These are phyloP conservation scores for Sinhomidia bicolor DNA, from an alignment of 2,888 invertebrate species.

Conservation along the genomic window DNA sequence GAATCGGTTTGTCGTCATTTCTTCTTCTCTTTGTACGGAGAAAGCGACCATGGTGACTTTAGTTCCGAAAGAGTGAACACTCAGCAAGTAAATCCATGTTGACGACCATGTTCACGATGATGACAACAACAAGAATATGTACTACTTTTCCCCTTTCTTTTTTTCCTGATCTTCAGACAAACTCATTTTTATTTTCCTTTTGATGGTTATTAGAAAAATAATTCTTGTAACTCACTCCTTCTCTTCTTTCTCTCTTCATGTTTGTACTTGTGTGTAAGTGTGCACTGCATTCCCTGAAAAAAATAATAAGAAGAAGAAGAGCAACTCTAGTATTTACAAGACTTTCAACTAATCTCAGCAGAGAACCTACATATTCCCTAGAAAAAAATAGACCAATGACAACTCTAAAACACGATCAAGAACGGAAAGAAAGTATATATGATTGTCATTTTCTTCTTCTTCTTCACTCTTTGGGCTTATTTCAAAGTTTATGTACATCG, in stretches of 20 bases:
- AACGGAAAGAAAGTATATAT: not conserved
- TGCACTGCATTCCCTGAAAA: no score
- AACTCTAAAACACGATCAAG: no score
- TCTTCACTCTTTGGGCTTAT: not conserved
- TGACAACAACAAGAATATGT: not conserved
- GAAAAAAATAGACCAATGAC: not conserved
- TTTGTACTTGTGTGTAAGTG: no score
- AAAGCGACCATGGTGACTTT: not conserved
- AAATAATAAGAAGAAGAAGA: not conserved
- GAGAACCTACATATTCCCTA: no score
- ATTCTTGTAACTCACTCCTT: constrained; percentile 39
- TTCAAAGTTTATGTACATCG: constrained; percentile 24
- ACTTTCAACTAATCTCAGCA: no score
- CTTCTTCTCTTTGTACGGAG: not conserved
- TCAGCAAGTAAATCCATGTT: constrained; percentile 21
- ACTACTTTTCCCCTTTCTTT: not conserved
- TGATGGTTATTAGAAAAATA: constrained; percentile 64
- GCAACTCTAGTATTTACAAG: not conserved
- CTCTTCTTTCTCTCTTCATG: not conserved
- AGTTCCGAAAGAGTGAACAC: constrained; percentile 35
- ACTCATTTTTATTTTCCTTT: constrained; percentile 54
- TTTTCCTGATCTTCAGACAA: constrained; percentile 36
- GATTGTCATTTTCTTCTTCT: constrained; percentile 22
- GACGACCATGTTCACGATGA: constrained; percentile 24
- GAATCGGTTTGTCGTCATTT: not conserved